phyloP scores from a whole-genome alignment of 2,888 invertebrate genomes.

The Drosophila gaucha region DNA sequence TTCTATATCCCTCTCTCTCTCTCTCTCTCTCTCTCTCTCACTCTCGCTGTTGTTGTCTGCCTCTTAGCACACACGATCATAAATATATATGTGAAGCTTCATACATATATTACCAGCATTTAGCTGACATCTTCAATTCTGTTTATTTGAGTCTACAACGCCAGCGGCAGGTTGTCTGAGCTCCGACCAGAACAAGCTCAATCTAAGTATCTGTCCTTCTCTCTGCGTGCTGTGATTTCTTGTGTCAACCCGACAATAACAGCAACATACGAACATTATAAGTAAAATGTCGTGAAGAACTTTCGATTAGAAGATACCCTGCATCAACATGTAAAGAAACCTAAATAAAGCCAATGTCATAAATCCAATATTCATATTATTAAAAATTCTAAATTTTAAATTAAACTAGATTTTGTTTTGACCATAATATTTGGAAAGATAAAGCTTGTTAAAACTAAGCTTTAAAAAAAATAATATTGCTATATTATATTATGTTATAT shows the following conservation, averaged over 20 bases:
- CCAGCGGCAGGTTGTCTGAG: constrained; percentile 62
- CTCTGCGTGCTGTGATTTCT: constrained; percentile 60
- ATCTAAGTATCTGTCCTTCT: constrained; percentile 12
- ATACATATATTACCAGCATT: constrained; percentile 36
- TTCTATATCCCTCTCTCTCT: neutral
- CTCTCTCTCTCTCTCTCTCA: neutral
- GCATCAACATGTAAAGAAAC: neutral
- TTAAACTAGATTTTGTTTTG: too few relatives aligned
- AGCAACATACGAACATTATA: too few relatives aligned
- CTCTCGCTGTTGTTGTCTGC: constrained; percentile 1
- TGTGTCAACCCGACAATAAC: constrained; percentile 67
- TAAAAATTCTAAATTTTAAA: too few relatives aligned
- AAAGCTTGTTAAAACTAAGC: too few relatives aligned
- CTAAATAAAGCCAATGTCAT: too few relatives aligned
- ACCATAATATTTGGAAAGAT: too few relatives aligned
- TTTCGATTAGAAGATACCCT: neutral
- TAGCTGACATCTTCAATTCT: constrained; percentile 74
- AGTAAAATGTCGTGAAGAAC: neutral
- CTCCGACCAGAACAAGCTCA: constrained; percentile 9
- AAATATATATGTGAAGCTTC: neutral
- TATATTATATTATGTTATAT: too few relatives aligned
- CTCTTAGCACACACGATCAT: constrained; percentile 3
- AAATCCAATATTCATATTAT: too few relatives aligned
- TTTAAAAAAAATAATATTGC: too few relatives aligned
- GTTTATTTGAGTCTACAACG: constrained; percentile 62